A percentile compares a stretch with the other conserved stretches of the same genome.
Conservation (phyloP, 2,888 invertebrate species). For the Agriotes lineatus region DNA sequence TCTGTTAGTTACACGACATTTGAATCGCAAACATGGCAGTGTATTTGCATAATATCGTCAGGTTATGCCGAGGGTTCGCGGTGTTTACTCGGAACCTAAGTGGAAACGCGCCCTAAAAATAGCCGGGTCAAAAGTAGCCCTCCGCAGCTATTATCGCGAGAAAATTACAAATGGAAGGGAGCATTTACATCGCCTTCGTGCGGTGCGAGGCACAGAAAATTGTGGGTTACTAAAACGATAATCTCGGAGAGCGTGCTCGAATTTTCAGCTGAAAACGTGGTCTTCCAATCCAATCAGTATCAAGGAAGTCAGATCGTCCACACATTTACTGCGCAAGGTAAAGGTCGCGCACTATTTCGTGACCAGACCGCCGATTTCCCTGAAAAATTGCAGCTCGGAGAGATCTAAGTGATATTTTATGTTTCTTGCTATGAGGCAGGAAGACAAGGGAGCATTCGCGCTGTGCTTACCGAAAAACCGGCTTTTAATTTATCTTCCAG, state of each 20-base stretch:
- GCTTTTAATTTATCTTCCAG: not conserved
- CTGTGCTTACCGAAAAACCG: not conserved
- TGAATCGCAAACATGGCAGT: conserved; percentile 16
- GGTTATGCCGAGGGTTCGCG: not conserved
- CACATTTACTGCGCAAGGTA: conserved; percentile 6
- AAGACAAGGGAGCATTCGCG: not conserved
- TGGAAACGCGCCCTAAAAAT: not conserved
- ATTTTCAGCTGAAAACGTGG: conserved; percentile 6
- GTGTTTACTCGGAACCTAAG: not conserved
- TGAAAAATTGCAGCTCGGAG: not conserved
- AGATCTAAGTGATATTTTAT: not conserved
- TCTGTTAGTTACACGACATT: conserved; percentile 27
- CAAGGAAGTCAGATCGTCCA: not conserved
- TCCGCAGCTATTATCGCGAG: not conserved
- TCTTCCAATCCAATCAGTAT: conserved; percentile 13
- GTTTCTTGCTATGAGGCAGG: not conserved
- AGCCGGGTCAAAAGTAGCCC: too few relatives aligned
- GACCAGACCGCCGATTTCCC: not conserved
- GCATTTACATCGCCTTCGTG: not conserved
- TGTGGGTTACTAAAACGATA: conserved; percentile 3
- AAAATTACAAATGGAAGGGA: not conserved
- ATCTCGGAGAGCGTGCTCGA: not conserved
- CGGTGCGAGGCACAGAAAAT: conserved; percentile 5
- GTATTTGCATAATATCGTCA: conserved; percentile 21
- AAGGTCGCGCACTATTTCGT: not conserved